Evolutionary conservation across 2,797 vertebrate genomes (phyloP).

Genomic region (Nyctalus aviator): DNA sequence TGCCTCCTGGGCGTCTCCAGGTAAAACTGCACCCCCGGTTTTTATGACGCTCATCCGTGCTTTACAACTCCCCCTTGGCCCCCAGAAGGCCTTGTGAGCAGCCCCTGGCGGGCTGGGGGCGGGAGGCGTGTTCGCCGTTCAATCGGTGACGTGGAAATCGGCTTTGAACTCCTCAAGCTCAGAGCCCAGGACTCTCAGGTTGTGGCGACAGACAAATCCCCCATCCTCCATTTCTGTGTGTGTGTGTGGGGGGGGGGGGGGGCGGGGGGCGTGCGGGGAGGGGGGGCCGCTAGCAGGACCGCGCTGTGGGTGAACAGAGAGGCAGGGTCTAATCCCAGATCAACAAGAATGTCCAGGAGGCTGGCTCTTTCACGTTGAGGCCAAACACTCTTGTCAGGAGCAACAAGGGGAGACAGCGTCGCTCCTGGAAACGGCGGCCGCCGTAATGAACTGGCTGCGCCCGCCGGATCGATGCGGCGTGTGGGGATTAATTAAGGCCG

Average conservation of each 20-base stretch:
- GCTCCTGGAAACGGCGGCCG: background rate
- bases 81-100: background rate
- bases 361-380: background rate
- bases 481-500: background rate
- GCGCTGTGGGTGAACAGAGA: rapidly evolving
- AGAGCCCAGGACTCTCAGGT: background rate
- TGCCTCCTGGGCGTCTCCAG: constrained; percentile 44
- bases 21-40: background rate
- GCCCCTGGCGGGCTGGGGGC: rapidly evolving
- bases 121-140: rapidly evolving
- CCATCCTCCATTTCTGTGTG: rapidly evolving
- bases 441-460: constrained; percentile 72
- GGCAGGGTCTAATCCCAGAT: background rate
- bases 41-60: background rate
- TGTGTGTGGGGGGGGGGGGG: no score
- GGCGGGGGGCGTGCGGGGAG: no score
- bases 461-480: background rate
- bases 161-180: background rate
- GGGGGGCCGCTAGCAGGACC: no score
- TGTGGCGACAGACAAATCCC: no score
- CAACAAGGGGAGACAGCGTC: constrained; percentile 27
- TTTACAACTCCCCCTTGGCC: rapidly evolving
- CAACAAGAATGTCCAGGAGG: background rate
- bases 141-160: background rate
- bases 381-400: background rate